Evolutionary conservation across 2,113 vertebrate genomes (phyloP).

Genomic region (mouse (Mus musculus)): GRCm39 chr10:90364501-90365000

Average conservation of each 20-base stretch:
- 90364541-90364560: neutral
- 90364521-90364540: too few species aligned
- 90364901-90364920: neutral
- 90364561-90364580: neutral
- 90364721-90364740: neutral
- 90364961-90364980: neutral
- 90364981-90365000: neutral
- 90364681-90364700: neutral
- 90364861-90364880: neutral
- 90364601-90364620: neutral
- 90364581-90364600: neutral
- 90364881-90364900: neutral
- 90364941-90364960: neutral
- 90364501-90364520: neutral
- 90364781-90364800: neutral
- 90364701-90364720: neutral
- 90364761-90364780: neutral
- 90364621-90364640: too few species aligned
- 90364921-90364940: neutral
- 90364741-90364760: neutral
- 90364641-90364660: neutral
- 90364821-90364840: neutral
- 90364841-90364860: neutral
- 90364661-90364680: neutral
- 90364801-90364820: neutral